Evolutionary conservation across 1,140 invertebrate species (phyloP), one percentile per base, ranked within the genome.

Genomic region (Cherax destructor): DNA sequence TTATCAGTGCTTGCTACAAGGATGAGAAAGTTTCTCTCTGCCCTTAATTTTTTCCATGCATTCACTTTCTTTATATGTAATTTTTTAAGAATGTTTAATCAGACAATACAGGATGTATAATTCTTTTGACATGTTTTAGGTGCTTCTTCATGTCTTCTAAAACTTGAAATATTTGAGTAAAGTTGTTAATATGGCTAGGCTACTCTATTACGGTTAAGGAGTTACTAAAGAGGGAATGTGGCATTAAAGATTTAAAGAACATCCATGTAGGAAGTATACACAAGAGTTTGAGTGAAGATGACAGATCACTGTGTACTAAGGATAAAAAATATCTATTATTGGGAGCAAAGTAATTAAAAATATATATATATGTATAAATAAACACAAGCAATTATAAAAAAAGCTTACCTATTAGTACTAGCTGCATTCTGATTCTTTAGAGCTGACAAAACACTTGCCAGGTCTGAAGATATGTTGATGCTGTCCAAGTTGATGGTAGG

Each of bases 381-480:
- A 89, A 59, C 50, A 78, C 30, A 87, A 59, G 16, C 65, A 69
- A 81, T 16, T 47, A 89, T 83, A 81, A 18, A 88, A 88, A 88
- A 83, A 89, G 79, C 79, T 89, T 89, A 89, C 87, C 87, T 89
- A 76, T 89, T 89, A 56, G 61, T 89, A 89, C 87, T 91, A 50
- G 89, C 69, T 80, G 89, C 74, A 78, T 80, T 83, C 87, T 95
- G 95, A 88, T 95, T 96, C 93, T 96, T 96, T 91, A 96, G 95
- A 1, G 95, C 95, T 24, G 96, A 96, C 77, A 97, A 93, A 49
- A 97, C 94, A 94, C 97, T 97, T 1, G 96, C 96, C 3, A 97
- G 96, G 93, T 97, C 96, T 81, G 91, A 85, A n/a, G 96, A 96
- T 50, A 97, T 97, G 92, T 97, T 96, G 84, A 97, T 96, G 94